phyloP scores from a whole-genome alignment of 2,113 vertebrate species.

The Chloebia gouldiae region DNA sequence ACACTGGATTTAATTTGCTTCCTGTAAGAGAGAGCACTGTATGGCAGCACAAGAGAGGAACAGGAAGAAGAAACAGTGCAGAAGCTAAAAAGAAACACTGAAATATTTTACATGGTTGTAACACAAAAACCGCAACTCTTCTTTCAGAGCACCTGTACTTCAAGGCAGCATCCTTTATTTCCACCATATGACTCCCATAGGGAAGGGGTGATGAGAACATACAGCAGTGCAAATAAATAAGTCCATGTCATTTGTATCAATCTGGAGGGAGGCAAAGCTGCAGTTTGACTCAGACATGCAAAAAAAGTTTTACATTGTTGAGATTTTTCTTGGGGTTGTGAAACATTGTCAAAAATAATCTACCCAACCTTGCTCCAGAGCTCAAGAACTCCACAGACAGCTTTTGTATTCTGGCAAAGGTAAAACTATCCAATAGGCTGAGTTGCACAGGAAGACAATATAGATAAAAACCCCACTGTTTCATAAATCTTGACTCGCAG shows the following conservation, averaged over 20 bases:
- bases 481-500: background rate
- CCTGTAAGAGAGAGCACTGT: background rate
- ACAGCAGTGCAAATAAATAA: background rate
- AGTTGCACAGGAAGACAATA: background rate
- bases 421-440: background rate
- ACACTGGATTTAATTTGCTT: background rate
- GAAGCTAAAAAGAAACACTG: background rate
- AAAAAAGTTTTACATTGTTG: background rate
- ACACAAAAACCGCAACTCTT: background rate
- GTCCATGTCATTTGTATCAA: background rate
- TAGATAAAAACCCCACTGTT: background rate
- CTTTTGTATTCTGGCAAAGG: background rate
- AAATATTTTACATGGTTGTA: background rate
- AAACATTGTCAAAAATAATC: background rate
- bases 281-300: background rate
- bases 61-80: background rate
- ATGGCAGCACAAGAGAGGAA: background rate
- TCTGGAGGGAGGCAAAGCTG: background rate
- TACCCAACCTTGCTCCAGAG: background rate
- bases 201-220: background rate
- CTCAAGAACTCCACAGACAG: background rate
- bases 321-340: background rate
- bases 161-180: background rate
- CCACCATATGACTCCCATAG: rapidly evolving
- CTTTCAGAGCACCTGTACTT: background rate